Conservation (phyloP, 2,113 vertebrate genomes). For the Gobiocypris rarus region DNA sequence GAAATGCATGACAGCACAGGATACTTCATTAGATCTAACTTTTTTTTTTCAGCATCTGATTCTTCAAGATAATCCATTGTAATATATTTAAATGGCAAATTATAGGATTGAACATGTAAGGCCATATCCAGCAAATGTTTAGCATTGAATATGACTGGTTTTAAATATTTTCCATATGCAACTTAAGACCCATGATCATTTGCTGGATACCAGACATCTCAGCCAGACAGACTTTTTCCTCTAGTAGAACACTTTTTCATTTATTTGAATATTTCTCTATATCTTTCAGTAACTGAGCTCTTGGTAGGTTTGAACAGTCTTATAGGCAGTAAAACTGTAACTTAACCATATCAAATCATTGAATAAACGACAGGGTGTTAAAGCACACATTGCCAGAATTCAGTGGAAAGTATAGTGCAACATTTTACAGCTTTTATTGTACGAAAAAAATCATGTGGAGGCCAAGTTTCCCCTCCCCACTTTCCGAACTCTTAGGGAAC, state of each 20-base stretch:
- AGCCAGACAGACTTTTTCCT: constrained; percentile 3
- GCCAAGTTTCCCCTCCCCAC: constrained; percentile 68
- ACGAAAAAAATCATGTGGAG: neutral
- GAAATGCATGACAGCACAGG: neutral
- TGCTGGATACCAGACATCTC: neutral
- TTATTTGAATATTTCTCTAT: neutral
- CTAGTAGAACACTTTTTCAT: constrained; percentile 1
- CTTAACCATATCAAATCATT: constrained; percentile 26
- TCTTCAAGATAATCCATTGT: neutral
- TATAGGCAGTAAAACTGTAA: constrained; percentile 24
- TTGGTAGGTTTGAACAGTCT: constrained; percentile 21
- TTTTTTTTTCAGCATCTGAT: neutral
- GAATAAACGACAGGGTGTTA: constrained; percentile 7
- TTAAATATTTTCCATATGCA: constrained; percentile 6
- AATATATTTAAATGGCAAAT: neutral
- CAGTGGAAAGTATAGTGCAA: constrained; percentile 49
- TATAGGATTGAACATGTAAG: neutral
- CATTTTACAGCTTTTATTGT: constrained; percentile 46
- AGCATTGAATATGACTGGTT: neutral
- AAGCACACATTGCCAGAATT: constrained; percentile 6
- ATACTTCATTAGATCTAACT: neutral
- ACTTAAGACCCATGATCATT: neutral
- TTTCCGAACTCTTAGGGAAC: constrained; percentile 62
- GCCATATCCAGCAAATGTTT: neutral
- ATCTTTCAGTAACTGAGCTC: neutral